A percentile compares a stretch with the other conserved stretches of the same genome.
Evolutionary conservation across 2,888 invertebrate species (phyloP).

Genomic region (Drosophila emarginata): DNA sequence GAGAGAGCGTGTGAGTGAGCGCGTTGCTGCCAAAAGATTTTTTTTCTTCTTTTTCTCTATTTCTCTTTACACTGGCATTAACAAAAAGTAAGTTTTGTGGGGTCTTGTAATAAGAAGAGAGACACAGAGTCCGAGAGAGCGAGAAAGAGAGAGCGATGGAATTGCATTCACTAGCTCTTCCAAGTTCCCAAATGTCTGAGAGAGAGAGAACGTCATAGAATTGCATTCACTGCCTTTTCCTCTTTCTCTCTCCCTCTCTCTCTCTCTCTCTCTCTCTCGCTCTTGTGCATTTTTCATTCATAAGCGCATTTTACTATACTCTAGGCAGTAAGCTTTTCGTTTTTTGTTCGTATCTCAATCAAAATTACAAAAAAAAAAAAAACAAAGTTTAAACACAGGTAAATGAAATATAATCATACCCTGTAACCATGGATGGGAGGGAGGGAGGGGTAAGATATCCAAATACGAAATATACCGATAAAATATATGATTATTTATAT

Average conservation of each 20-base stretch:
- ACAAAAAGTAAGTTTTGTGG: slow-evolving; percentile 6
- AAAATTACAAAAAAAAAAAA: slow-evolving; percentile 1
- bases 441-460: background rate
- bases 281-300: slow-evolving; percentile 67
- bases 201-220: background rate
- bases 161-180: slow-evolving; percentile 45
- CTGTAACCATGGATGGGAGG: background rate
- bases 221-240: slow-evolving; percentile 33
- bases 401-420: background rate
- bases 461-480: too few relatives aligned
- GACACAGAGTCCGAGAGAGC: background rate
- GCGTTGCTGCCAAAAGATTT: background rate
- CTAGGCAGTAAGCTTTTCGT: background rate
- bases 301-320: slow-evolving; percentile 57
- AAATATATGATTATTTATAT: background rate
- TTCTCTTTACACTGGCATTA: background rate
- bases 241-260: background rate
- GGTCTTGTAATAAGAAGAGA: background rate
- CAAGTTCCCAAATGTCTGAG: background rate
- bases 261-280: background rate
- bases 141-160: slow-evolving; percentile 22
- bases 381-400: background rate
- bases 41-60: background rate
- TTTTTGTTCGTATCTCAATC: background rate
- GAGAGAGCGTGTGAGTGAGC: background rate